A percentile compares a stretch with the other conserved stretches of the same genome.
phyloP scores from a whole-genome alignment of 2,113 vertebrate genomes.

The Tyrannus savana region DNA sequence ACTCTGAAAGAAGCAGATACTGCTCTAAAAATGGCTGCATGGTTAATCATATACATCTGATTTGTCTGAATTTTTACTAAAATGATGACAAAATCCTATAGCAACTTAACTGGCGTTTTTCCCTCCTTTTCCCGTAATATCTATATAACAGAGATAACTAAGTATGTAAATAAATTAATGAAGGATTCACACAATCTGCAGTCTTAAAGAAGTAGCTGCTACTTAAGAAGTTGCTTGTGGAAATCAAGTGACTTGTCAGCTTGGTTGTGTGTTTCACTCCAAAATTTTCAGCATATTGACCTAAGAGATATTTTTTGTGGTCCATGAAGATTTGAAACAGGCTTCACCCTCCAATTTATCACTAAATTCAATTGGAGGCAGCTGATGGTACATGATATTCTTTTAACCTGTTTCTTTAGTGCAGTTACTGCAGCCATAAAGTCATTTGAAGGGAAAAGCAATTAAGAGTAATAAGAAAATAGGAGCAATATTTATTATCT shows the following conservation, averaged over 20 bases:
- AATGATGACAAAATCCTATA: not conserved
- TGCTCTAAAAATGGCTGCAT: not conserved
- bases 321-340: not conserved
- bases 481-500: not conserved
- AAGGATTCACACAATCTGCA: not conserved
- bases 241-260: not conserved
- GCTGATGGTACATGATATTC: not conserved
- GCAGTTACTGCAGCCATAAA: not conserved
- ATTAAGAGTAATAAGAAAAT: constrained; percentile 24
- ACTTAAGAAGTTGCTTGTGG: not conserved
- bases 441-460: not conserved
- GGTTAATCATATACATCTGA: not conserved
- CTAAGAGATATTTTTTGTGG: not conserved
- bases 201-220: not conserved
- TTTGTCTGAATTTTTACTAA: not conserved
- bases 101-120: not conserved
- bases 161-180: not conserved
- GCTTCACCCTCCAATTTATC: not conserved
- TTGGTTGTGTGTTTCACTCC: not conserved
- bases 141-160: not conserved
- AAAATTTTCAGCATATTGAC: not conserved
- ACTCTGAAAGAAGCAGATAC: not conserved
- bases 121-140: not conserved
- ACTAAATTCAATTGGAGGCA: not conserved
- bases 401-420: not conserved